Base-by-base conservation (phyloP, 2,888 invertebrate species). In the Hybos culiciformis region DNA sequence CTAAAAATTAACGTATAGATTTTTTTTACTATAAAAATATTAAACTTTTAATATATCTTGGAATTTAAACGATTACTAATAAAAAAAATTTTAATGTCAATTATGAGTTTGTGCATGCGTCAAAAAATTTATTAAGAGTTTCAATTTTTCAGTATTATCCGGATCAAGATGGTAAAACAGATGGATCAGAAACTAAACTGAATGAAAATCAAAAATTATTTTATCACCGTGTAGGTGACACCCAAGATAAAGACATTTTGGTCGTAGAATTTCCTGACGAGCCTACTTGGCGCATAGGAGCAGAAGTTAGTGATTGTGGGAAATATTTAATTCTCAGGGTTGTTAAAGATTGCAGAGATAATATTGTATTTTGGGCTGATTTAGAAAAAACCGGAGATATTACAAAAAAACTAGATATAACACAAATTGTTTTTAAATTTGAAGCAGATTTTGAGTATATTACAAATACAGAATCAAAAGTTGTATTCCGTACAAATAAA, bases 381-480 rank as follows among this genome's bases (percentile, higher is more conserved):
- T 72, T 96, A 41, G 66, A 73, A 53, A 70, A 75, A 45, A 72
- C 70, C 17, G 70, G 74, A 12, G 71, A 77, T 44, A 75, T 93
- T 47, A 62, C 58, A 32, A 77, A 73, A 23, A 75, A 73, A 56
- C 65, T 87, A 42, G 68, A 75, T 8, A 74, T 92, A 42, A 81
- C 77, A 41, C 82, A 85, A 62, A 75, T 97, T 50, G 82, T 96
- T 42, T 79, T 80, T 56, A 82, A 85, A 62, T 83, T 93, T 62
- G 91, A 93, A 66, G 87, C 92, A 1, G 93, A 93, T 65, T 96
- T 88, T 66, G 85, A 91, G 85, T 96, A 92, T 61, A 70, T 97
- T 15, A 87, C 92, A 19, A 96, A 93, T 64, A 78, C 83, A 49
- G 92, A 80, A 1, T 74, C 80, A 0, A 73, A 81, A 53, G 82